phyloP scores from a whole-genome alignment of 2,113 vertebrate species.

The Picathartes gymnocephalus region DNA sequence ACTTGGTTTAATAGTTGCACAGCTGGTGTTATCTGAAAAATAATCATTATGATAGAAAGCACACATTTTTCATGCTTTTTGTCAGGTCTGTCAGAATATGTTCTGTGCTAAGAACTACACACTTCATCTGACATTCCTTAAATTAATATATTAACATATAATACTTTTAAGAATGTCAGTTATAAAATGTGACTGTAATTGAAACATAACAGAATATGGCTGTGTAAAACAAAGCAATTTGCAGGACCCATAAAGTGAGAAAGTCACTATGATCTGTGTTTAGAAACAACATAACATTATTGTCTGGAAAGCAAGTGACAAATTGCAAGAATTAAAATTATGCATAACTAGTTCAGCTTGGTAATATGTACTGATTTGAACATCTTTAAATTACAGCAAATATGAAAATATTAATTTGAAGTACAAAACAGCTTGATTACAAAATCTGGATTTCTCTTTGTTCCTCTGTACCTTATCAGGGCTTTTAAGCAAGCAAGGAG shows the following conservation, averaged over 20 bases:
- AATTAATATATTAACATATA: slow-evolving; percentile 61
- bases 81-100: slow-evolving; percentile 67
- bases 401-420: slow-evolving; percentile 13
- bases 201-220: not conserved
- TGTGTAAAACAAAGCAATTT: slow-evolving; percentile 53
- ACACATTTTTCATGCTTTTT: slow-evolving; percentile 68
- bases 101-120: slow-evolving; percentile 62
- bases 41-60: slow-evolving; percentile 72
- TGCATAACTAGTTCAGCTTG: not conserved
- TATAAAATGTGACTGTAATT: slow-evolving; percentile 46
- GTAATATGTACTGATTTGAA: slow-evolving; percentile 22
- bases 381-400: slow-evolving; percentile 12
- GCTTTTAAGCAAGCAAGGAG: not conserved
- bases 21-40: slow-evolving; percentile 77
- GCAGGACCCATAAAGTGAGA: slow-evolving; percentile 23
- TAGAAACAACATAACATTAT: slow-evolving; percentile 36
- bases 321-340: slow-evolving; percentile 37
- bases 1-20: slow-evolving; percentile 69
- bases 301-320: slow-evolving; percentile 24
- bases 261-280: not conserved
- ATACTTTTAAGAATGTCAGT: slow-evolving; percentile 46
- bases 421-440: not conserved
- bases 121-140: slow-evolving; percentile 45
- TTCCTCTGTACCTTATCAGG: not conserved
- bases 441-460: not conserved